Evolutionary conservation across 2,888 invertebrate genomes (phyloP).

Genomic region (Macrophya alboannulata): DNA sequence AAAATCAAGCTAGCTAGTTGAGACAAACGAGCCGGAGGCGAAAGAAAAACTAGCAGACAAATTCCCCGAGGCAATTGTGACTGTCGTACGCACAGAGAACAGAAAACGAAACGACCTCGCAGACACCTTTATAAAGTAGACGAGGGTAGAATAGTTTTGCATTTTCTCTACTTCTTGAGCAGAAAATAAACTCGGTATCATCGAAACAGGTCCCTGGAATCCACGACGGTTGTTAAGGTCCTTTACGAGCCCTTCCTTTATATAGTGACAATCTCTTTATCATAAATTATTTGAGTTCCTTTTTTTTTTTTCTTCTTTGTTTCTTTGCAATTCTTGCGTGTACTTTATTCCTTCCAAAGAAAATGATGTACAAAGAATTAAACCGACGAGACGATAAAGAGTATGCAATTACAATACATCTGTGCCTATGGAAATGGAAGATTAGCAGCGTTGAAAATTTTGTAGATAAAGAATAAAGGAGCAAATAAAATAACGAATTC

Average conservation of each 20-base stretch:
- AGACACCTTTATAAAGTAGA: slow-evolving; percentile 37
- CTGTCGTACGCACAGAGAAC: slow-evolving; percentile 43
- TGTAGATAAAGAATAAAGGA: background rate
- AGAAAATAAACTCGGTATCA: slow-evolving; percentile 17
- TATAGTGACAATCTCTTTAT: slow-evolving; percentile 7
- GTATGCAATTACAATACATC: background rate
- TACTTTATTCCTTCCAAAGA: background rate
- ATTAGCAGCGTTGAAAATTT: background rate
- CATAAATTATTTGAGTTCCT: background rate
- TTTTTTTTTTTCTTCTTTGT: background rate
- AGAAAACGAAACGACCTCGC: slow-evolving; percentile 43
- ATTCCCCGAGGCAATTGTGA: slow-evolving; percentile 39
- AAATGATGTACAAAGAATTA: background rate
- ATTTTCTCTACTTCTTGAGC: slow-evolving; percentile 27
- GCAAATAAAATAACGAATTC: background rate
- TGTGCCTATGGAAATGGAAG: slow-evolving; percentile 5
- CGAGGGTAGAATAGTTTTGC: slow-evolving; percentile 50
- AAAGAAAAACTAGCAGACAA: slow-evolving; percentile 27
- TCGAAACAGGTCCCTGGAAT: slow-evolving; percentile 6
- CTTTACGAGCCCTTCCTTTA: background rate
- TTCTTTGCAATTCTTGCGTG: background rate
- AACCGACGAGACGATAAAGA: background rate
- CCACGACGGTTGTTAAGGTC: background rate
- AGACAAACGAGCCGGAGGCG: slow-evolving; percentile 13
- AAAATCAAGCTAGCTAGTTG: slow-evolving; percentile 17